phyloP scores from a whole-genome alignment of 2,888 invertebrate species.

The Andrena trimmerana region DNA sequence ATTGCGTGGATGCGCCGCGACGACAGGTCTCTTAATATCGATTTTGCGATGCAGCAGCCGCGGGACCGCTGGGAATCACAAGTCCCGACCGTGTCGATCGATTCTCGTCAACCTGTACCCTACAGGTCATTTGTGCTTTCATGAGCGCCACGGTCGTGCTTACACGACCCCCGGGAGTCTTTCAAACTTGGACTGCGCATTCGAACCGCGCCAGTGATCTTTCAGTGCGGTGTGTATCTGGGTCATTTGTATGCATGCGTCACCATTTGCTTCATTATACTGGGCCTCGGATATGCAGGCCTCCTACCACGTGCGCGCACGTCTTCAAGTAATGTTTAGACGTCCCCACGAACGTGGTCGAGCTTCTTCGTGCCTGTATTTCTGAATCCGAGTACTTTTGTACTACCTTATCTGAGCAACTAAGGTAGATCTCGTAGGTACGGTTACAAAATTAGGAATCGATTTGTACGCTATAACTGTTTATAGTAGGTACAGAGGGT shows the following conservation, averaged over 20 bases:
- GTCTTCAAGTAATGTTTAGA: constrained; percentile 29
- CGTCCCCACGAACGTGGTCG: background rate
- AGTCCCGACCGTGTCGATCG: constrained; percentile 69
- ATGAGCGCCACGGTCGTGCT: constrained; percentile 63
- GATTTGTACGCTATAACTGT: background rate
- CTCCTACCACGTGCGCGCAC: constrained; percentile 13
- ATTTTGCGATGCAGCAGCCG: constrained; percentile 40
- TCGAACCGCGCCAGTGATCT: constrained; percentile 59
- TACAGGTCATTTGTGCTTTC: constrained; percentile 70
- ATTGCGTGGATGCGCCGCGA: constrained; percentile 46
- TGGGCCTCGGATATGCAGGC: constrained; percentile 31
- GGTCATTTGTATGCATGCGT: constrained; percentile 64
- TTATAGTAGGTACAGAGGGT: no score
- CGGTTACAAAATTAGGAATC: background rate
- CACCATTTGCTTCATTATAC: constrained; percentile 63
- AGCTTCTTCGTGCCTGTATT: background rate
- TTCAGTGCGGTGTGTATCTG: constrained; percentile 38
- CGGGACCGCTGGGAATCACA: constrained; percentile 26
- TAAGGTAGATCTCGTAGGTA: no score
- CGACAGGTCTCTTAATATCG: constrained; percentile 62
- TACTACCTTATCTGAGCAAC: background rate
- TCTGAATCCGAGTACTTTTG: background rate
- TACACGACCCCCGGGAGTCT: constrained; percentile 71
- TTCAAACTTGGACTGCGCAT: constrained; percentile 61
- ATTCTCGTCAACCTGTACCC: constrained; percentile 64